Conservation (phyloP, 2,888 invertebrate species). For the Clunio marinus region DNA sequence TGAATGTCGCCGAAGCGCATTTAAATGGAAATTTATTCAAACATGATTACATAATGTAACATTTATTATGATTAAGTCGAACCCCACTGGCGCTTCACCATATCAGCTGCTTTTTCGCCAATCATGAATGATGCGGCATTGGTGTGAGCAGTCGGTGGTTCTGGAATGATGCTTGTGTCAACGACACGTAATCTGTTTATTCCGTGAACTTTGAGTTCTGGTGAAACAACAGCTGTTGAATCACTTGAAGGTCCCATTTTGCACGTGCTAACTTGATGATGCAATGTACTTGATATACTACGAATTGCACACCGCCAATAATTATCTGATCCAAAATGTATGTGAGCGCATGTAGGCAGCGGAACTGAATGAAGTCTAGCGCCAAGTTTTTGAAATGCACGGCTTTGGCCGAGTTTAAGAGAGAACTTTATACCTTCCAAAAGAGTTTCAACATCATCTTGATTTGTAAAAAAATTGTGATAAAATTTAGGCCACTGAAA, state of each 20-base stretch:
- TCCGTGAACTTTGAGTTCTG: slow-evolving; percentile 60
- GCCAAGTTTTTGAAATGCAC: slow-evolving; percentile 58
- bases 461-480: slow-evolving; percentile 72
- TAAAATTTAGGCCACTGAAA: slow-evolving; percentile 71
- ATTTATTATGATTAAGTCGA: slow-evolving; percentile 7
- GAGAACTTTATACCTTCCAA: slow-evolving; percentile 61
- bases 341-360: slow-evolving; percentile 52
- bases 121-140: slow-evolving; percentile 67
- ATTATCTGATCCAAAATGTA: slow-evolving; percentile 57
- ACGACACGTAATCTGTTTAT: slow-evolving; percentile 59
- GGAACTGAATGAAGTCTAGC: slow-evolving; percentile 54
- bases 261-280: slow-evolving; percentile 65
- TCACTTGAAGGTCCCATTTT: slow-evolving; percentile 67
- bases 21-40: neutral
- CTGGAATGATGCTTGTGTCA: slow-evolving; percentile 65
- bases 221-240: slow-evolving; percentile 61
- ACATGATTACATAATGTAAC: neutral
- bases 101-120: slow-evolving; percentile 66
- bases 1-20: neutral
- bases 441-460: slow-evolving; percentile 59
- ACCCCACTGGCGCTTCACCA: slow-evolving; percentile 57
- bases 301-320: slow-evolving; percentile 69
- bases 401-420: slow-evolving; percentile 57
- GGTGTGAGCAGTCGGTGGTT: slow-evolving; percentile 62
- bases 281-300: slow-evolving; percentile 58